These are phyloP conservation scores for Aldabrachelys gigantea DNA, from an alignment of 2,113 vertebrate species.

Conservation along the genomic window DNA sequence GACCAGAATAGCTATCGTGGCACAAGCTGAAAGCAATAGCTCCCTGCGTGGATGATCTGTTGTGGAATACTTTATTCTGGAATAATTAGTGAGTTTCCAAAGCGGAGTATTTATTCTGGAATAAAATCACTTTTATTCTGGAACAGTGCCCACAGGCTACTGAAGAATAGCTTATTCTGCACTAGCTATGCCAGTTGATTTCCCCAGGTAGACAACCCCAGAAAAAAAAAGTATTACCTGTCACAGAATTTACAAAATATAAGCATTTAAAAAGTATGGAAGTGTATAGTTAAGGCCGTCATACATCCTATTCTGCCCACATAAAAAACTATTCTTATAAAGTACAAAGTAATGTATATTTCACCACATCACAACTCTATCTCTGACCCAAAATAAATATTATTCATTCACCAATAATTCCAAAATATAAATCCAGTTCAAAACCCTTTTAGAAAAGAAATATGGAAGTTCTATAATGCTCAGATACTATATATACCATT, in stretches of 20 bases:
- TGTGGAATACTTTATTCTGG: conserved; percentile 10
- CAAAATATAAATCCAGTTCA: background rate
- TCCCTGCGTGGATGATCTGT: background rate
- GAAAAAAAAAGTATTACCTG: background rate
- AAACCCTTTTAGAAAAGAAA: conserved; percentile 11
- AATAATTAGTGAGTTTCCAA: conserved; percentile 29
- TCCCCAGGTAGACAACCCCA: background rate
- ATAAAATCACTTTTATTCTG: background rate
- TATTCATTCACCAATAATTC: conserved; percentile 24
- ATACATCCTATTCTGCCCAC: background rate
- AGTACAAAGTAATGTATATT: background rate
- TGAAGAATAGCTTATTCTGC: background rate
- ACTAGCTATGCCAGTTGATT: background rate
- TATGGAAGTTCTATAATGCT: background rate
- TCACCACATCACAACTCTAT: background rate
- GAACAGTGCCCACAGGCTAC: background rate
- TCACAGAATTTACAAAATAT: background rate
- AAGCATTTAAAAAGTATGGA: background rate
- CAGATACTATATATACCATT: background rate
- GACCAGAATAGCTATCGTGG: background rate
- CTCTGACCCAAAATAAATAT: background rate
- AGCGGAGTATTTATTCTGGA: conserved; percentile 1
- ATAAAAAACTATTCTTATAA: background rate
- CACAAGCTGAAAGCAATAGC: background rate
- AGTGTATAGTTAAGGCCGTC: background rate